Percentiles rank a stretch among this genome's conserved stretches.
Evolutionary conservation across 2,797 vertebrate species (phyloP).

Genomic region (Danio tinwini): DNA sequence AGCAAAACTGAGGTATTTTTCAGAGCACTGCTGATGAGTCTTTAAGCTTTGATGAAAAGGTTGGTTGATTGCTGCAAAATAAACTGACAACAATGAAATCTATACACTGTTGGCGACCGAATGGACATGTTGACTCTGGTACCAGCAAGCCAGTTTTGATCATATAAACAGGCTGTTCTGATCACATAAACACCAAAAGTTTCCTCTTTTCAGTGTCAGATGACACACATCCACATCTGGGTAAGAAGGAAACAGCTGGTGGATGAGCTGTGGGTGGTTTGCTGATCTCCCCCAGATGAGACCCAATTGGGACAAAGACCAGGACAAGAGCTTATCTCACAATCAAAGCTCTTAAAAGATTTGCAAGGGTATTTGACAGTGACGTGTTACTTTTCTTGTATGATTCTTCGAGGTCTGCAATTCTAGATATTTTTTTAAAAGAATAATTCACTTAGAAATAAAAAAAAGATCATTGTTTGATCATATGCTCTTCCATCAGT

Average conservation of each 20-base stretch:
- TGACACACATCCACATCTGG: conserved; percentile 25
- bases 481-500: neutral
- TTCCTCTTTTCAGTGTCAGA: neutral
- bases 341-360: conserved; percentile 15
- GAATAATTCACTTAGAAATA: neutral
- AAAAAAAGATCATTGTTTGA: neutral
- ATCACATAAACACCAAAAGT: conserved; percentile 21
- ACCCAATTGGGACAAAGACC: neutral
- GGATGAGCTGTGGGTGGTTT: conserved; percentile 37
- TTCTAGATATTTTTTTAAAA: neutral
- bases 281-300: conserved; percentile 28
- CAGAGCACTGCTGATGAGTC: neutral
- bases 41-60: conserved; percentile 1
- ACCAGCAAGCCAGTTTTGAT: neutral
- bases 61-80: neutral
- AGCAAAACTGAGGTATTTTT: neutral
- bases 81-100: neutral
- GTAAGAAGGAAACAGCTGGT: conserved; percentile 33
- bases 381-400: conserved; percentile 8
- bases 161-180: neutral
- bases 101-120: neutral
- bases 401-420: neutral
- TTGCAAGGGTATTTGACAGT: neutral
- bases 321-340: conserved; percentile 21
- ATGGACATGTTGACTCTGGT: neutral